Base-by-base conservation (phyloP, 2,888 invertebrate genomes). In the Drosophila koepferae region DNA sequence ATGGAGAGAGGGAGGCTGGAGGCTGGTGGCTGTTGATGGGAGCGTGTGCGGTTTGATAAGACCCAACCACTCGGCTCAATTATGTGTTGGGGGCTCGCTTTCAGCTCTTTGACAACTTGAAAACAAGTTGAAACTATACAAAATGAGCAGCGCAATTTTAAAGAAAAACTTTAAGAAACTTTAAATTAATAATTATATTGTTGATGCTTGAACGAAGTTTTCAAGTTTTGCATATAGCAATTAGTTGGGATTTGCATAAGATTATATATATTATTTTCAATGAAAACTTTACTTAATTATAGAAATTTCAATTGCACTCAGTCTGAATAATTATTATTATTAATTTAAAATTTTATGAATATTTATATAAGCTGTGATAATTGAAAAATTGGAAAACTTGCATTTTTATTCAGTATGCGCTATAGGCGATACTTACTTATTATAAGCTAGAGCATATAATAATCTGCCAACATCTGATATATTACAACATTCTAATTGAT, bases 11-110 rank as follows among this genome's bases (percentile, higher is more conserved):
- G 28, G 28, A 28, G 55, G 20, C 1, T 41, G 69, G 55, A 23
- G 53, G 63, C n/a, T n/a, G n/a, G 58, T n/a, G 59, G 74, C 40
- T 70, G 61, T 49, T 79, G 89, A 86, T 85, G 84, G 77, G 49
- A 77, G 84, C 87, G 84, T 85, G 89, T 86, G 84, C 64, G 84
- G 84, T 71, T 84, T 80, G 87, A 85, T 89, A 89, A 84, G 77
- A 74, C 74, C 54, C 20, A 40, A 54, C 63, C 70, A 76, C 72
- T 76, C 77, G 64, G 66, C 73, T 82, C 71, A 77, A 80, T 83
- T 81, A 81, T 56, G 54, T 56, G 54, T 72, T 46, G 51, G 59
- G 55, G 43, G 60, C 59, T 63, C 67, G 67, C 67, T 68, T 64
- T 63, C 65, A 63, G 58, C 20, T 44, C 43, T 31, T 56, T 43